A percentile compares a stretch with the other conserved stretches of the same genome.
Conservation (phyloP, 2,797 vertebrate species). For the Hephaestus fuliginosus region DNA sequence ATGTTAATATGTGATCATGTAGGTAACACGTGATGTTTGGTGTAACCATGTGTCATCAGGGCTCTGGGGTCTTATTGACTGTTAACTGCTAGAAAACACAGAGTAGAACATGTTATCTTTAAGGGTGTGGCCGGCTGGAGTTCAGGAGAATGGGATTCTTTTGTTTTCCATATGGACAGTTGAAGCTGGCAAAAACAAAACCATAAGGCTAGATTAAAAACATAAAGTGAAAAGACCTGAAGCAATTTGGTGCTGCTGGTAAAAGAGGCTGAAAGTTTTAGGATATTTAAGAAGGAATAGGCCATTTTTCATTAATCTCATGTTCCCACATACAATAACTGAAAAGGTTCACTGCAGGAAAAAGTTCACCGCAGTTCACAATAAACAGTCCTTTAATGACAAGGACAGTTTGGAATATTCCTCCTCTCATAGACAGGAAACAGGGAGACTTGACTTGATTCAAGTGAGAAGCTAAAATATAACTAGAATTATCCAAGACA, state of each 20-base stretch:
- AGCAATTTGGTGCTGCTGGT: background rate
- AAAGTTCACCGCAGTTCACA: background rate
- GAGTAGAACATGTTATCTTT: background rate
- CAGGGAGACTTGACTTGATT: too few relatives aligned
- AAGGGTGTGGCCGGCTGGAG: background rate
- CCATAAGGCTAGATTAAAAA: background rate
- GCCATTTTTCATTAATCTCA: background rate
- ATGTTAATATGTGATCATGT: background rate
- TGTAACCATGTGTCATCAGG: background rate
- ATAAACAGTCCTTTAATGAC: background rate
- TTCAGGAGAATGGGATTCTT: too few relatives aligned
- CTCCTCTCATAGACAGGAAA: background rate
- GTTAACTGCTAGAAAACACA: background rate
- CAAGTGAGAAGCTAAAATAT: too few relatives aligned
- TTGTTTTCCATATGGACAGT: constrained; percentile 3
- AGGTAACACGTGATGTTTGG: background rate
- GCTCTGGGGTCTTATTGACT: background rate
- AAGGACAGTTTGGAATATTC: background rate
- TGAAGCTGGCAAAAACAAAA: background rate
- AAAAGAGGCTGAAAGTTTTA: too few relatives aligned
- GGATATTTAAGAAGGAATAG: background rate
- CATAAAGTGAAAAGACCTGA: background rate
- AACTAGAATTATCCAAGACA: too few relatives aligned
- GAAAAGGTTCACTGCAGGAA: background rate
- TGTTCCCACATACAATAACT: background rate